Evolutionary conservation across 1,140 invertebrate species (phyloP).

Genomic region (Cyclargus thomasi): DNA sequence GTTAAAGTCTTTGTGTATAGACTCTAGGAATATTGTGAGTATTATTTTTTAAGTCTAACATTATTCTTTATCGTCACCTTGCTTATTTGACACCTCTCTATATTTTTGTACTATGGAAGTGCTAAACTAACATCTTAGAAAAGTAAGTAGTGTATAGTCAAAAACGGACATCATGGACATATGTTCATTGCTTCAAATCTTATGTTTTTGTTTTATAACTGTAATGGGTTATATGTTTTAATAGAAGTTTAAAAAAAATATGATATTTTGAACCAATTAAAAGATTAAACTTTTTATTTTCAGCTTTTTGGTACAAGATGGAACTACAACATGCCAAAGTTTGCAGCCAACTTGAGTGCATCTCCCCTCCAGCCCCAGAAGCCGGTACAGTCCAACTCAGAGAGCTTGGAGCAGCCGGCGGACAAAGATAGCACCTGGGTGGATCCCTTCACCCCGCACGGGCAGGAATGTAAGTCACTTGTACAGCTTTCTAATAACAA

Average conservation of each 20-base stretch:
- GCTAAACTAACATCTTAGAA: no score
- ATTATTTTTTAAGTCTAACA: neutral
- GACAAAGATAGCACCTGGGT: slow-evolving; percentile 44
- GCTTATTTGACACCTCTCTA: no score
- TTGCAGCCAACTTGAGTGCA: slow-evolving; percentile 84
- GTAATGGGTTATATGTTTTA: no score
- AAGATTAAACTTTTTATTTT: slow-evolving; percentile 26
- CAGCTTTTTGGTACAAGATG: slow-evolving; percentile 87
- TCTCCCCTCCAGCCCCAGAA: slow-evolving; percentile 85
- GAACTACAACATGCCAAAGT: slow-evolving; percentile 85
- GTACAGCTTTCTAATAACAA: neutral
- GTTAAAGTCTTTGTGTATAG: slow-evolving; percentile 84
- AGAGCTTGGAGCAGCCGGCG: slow-evolving; percentile 42
- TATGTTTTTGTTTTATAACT: no score
- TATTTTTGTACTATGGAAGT: no score
- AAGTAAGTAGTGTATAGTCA: no score
- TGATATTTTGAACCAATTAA: neutral
- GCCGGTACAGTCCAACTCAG: slow-evolving; percentile 28
- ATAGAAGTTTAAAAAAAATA: no score
- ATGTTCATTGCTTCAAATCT: no score
- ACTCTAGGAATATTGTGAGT: slow-evolving; percentile 89
- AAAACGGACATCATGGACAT: no score
- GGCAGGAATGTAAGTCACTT: slow-evolving; percentile 67
- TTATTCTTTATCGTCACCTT: no score
- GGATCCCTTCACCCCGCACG: slow-evolving; percentile 56